Base-by-base conservation (phyloP, 2,888 invertebrate species). In the Brachycybe producta region DNA sequence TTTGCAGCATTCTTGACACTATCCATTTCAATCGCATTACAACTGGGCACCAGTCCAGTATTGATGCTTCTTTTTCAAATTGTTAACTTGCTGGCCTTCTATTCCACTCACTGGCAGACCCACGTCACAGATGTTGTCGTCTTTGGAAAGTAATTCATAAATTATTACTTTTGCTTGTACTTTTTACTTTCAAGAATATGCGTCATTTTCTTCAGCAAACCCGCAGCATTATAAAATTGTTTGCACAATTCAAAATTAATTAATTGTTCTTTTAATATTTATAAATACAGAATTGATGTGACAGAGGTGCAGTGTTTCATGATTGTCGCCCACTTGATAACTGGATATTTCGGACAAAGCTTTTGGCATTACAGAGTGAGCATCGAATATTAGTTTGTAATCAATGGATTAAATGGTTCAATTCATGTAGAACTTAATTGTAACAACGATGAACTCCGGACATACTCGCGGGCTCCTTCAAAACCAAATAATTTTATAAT, bases 21-120 rank as follows among this genome's bases (percentile, higher is more conserved):
- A 24, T 15, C 23, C 24, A 24, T 30, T 23, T 19, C 43, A 17
- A 35, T 42, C 35, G 49, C 39, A n/a, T n/a, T 49, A 15, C 41
- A 49, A 32, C 42, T 49, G 2, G 49, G 49, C 17, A 4, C 11
- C 7, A 11, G 27, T 26, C 49, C 49, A 15, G 8, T 3, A 7
- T 32, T 46, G 15, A 42, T 49, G 49, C 4, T 43, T 17, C n/a
- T 19, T 1, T 17, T 35, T 32, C 35, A 19, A n/a, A 21, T 32
- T 11, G n/a, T 40, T 11, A 7, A 11, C n/a, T n/a, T 49, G n/a
- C n/a, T 43, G 15, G 32, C 43, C 15, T 49, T 49, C 26, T 43
- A 49, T 43, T 49, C 43, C 2, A 43, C 49, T 8, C 49, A 49
- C 35, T 49, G 49, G 49, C 49, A 49, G 27, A 49, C 49, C 24